phyloP scores from a whole-genome alignment of 2,113 vertebrate species.

The Macrotus californicus region DNA sequence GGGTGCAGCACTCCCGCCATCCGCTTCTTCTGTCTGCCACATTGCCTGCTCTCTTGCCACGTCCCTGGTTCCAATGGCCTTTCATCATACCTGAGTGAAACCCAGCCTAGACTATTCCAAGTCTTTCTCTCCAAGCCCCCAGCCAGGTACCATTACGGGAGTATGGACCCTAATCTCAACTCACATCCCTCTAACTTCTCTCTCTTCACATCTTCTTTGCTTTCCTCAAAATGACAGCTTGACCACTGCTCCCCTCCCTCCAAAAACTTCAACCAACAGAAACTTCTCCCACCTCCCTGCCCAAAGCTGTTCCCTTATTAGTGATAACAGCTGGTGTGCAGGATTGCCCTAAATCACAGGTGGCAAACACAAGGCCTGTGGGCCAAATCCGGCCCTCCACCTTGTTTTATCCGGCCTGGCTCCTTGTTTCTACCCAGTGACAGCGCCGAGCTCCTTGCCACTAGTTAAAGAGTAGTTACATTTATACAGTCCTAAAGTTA shows the following conservation, averaged over 20 bases:
- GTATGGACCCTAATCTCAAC: background rate
- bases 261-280: background rate
- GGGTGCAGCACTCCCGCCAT: fast-evolving
- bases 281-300: background rate
- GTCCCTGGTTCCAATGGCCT: background rate
- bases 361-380: no score
- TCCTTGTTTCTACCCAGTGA: no score
- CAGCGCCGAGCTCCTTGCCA: no score
- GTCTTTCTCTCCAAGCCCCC: background rate
- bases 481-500: no score
- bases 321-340: background rate
- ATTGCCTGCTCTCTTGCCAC: fast-evolving
- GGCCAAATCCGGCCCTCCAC: no score
- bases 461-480: no score
- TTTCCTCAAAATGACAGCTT: background rate
- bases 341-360: background rate
- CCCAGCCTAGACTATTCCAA: background rate
- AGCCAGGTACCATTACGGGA: background rate
- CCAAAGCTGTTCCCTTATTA: background rate
- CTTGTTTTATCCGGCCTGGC: no score
- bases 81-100: background rate
- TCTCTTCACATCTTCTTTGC: background rate
- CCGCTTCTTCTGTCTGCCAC: background rate
- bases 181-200: background rate
- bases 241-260: background rate